phyloP scores from a whole-genome alignment of 2,888 invertebrate species.

The Pachliopta kotzebuea region DNA sequence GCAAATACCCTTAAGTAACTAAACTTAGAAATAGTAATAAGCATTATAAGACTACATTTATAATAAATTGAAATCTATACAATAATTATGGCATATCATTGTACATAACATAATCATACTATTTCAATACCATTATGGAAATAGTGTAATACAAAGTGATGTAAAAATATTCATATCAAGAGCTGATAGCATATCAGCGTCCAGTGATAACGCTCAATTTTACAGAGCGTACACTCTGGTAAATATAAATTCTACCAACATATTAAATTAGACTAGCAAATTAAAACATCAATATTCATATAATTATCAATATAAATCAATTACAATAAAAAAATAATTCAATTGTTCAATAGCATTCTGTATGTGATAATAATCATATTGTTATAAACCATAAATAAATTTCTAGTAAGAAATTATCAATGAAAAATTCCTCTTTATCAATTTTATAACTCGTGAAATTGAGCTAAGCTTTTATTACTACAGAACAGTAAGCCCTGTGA shows the following conservation, averaged over 20 bases:
- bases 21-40: conserved; percentile 30
- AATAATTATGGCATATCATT: conserved; percentile 31
- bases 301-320: neutral
- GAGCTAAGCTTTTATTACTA: neutral
- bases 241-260: conserved; percentile 8
- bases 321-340: neutral
- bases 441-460: neutral
- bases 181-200: conserved; percentile 57
- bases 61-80: conserved; percentile 29
- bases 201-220: conserved; percentile 54
- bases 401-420: neutral
- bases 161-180: conserved; percentile 57
- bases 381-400: neutral
- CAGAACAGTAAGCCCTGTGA: no score
- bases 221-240: conserved; percentile 39
- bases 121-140: conserved; percentile 36
- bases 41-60: conserved; percentile 28
- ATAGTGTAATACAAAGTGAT: conserved; percentile 47
- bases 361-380: neutral
- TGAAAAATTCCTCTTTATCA: neutral
- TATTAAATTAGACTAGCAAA: conserved; percentile 12
- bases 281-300: conserved; percentile 1
- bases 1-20: conserved; percentile 32
- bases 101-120: conserved; percentile 30
- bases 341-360: neutral